Evolutionary conservation across 2,113 vertebrate genomes (phyloP), one percentile per base, ranked within the genome.

Genomic region (Micronycteris hirsuta): DNA sequence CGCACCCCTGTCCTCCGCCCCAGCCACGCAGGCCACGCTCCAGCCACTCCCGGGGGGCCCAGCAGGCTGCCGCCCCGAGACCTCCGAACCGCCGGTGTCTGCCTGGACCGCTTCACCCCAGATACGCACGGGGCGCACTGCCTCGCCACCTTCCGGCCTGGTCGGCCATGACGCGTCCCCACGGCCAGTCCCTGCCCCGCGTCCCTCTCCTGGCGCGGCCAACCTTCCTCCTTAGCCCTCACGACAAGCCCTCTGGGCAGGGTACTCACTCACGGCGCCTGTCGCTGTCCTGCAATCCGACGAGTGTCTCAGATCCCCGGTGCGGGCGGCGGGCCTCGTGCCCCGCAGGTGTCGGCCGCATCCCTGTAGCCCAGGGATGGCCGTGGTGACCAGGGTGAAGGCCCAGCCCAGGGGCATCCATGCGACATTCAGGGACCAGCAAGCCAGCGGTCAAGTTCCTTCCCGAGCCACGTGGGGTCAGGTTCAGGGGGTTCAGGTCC

Each of bases 21-120:
- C 17, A 61, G 41, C 31, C 56, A 38, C 2, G 4, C 45, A 6
- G 15, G 41, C n/a, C 13, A 36, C 22, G 7, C 20, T 58, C 11
- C 2, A 5, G 3, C 41, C 22, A 4, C 14, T 65, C 43, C 41
- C 11, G 24, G 9, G 56, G n/a, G 1, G 0, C 10, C 43, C 8
- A 43, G 41, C 11, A 31, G 33, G 15, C 17, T 31, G 52, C 31
- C 19, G 67, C 73, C 81, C 22, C 43, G 41, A 24, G 61, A 47
- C 73, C 33, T 56, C 43, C 15, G 63, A 65, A 78, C 26, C 33
- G 61, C 16, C 71, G 12, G 17, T 20, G 2, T 16, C 52, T 65
- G 52, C n/a, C 36, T 63, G 43, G 28, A 15, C 17, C 7, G 8
- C 20, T 84, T 65, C 45, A 38, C 15, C 43, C n/a, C 78, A 84